Evolutionary conservation across 2,888 invertebrate species (phyloP).

Genomic region (Pediacus dermestoides): DNA sequence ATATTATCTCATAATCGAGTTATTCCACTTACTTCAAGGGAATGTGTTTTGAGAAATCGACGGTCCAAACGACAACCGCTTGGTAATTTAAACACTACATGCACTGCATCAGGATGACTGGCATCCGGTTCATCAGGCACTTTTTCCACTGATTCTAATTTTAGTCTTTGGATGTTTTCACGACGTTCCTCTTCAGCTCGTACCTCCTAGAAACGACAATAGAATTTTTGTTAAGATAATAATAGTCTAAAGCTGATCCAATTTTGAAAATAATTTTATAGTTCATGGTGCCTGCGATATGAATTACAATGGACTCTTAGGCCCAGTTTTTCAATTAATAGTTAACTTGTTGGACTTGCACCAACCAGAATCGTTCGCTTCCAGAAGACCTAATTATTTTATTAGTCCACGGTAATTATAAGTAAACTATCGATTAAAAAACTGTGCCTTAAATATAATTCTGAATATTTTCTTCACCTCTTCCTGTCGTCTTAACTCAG

Average conservation of each 20-base stretch:
- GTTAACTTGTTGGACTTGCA: no score
- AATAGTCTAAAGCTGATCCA: not conserved
- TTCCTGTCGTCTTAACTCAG: conserved; percentile 50
- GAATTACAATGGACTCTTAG: no score
- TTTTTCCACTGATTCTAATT: conserved; percentile 60
- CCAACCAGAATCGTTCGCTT: no score
- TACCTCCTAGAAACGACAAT: conserved; percentile 40
- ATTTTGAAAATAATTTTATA: conserved; percentile 2
- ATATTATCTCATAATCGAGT: not conserved
- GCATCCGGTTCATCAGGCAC: conserved; percentile 75
- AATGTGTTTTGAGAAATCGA: conserved; percentile 76
- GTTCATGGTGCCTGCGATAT: no score
- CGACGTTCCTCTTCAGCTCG: conserved; percentile 51
- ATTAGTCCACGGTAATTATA: no score
- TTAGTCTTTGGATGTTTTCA: conserved; percentile 61
- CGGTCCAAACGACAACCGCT: conserved; percentile 84
- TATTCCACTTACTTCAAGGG: conserved; percentile 73
- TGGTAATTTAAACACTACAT: conserved; percentile 88
- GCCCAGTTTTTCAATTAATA: no score
- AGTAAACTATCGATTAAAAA: conserved; percentile 3
- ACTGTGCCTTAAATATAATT: conserved; percentile 19
- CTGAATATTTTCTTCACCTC: conserved; percentile 34
- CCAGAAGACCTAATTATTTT: no score
- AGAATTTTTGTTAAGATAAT: no score
- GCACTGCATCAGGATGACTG: conserved; percentile 67